Base-by-base conservation (phyloP, 2,888 invertebrate genomes). In the Pammene fasciana region DNA sequence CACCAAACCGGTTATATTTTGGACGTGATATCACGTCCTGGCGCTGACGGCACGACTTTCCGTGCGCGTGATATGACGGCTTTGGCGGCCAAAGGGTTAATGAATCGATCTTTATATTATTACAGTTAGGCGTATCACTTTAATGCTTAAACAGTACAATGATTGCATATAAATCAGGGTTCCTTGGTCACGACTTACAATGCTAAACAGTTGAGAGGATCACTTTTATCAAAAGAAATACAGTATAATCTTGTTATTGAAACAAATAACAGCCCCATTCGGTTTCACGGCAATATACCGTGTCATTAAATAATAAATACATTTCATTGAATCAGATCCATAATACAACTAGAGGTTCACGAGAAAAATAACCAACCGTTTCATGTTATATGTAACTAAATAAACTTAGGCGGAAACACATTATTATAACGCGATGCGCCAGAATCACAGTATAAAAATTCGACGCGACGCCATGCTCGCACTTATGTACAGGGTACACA, bases 251-350 rank as follows among this genome's bases (percentile, higher is more conserved):
- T 16, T 16, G 5, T 38, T 41, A 41, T 16, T 16, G 26, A 4
- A 4, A 26, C 38, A 38, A 56, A 18, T 10, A 41, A 11, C 26
- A 5, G 43, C 5, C 7, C 54, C 16, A n/a, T 36, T 18, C 54
- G n/a, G n/a, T 14, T 41, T 0, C 41, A 10, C 14, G 10, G 14
- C 7, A 14, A 16, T 48, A 26, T 26, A 4, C 16, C 48, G 16
- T 14, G 16, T 48, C 14, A 8, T 48, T 5, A n/a, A n/a, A n/a
- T n/a, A 46, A 8, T 48, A 16, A 4, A 16, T 48, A 48, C 34
- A 36, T 46, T 67, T 54, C 38, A 61, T 62, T 34, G 48, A 62
- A 62, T 68, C 67, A 68, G 67, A 68, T 68, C 67, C 61, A n/a
- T n/a, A 62, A 56, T 38, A 56, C 9, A 38, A 11, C 9, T 54